Evolutionary conservation across 1,140 invertebrate species (phyloP).

Genomic region (Papilio polyxenes): DNA sequence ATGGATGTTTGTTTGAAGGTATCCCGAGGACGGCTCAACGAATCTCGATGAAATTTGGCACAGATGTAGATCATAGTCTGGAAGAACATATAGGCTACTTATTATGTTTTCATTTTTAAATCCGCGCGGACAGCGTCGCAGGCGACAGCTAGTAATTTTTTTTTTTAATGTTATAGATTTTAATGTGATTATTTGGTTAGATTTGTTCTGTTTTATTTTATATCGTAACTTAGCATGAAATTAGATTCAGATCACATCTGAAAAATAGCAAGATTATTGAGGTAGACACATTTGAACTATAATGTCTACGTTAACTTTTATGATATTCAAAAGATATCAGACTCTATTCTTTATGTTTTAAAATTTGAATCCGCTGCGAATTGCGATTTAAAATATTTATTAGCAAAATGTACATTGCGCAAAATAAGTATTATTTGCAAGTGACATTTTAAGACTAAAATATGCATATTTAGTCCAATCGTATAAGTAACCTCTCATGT

Average conservation of each 20-base stretch:
- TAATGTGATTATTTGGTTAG: background rate
- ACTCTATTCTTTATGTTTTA: background rate
- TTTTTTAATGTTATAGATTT: background rate
- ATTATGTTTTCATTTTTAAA: no score
- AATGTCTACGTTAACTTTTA: background rate
- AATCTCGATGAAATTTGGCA: no score
- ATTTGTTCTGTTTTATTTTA: background rate
- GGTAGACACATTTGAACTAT: background rate
- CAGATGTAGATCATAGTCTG: no score
- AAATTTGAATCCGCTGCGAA: background rate
- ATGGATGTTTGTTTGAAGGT: no score
- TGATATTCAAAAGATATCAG: background rate
- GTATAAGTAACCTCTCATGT: no score
- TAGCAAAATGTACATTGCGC: background rate
- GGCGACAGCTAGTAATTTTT: no score
- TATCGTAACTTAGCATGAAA: background rate
- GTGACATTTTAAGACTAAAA: background rate
- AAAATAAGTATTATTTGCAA: background rate
- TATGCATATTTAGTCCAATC: background rate
- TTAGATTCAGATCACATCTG: slow-evolving; percentile 15
- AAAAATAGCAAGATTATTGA: background rate
- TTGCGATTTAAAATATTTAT: background rate
- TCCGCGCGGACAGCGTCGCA: no score
- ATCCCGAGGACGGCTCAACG: no score
- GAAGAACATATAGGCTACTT: no score